Base-by-base conservation (phyloP, 2,797 vertebrate species). In the Staurois parvus region DNA sequence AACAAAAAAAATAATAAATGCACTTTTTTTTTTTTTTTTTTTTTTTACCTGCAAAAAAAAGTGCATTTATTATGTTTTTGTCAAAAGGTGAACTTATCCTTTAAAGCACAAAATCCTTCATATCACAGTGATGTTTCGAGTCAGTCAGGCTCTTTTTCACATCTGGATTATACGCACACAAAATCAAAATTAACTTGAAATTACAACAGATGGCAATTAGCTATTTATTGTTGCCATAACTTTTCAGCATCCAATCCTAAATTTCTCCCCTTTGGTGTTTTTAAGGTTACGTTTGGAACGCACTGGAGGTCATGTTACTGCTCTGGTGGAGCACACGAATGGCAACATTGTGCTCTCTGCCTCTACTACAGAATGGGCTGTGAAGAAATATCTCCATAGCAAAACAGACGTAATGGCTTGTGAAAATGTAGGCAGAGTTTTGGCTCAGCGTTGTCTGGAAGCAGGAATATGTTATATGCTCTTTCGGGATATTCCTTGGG, bases 341-440 rank as follows among this genome's bases (percentile, higher is more conserved):
- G 92, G 93, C 77, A 95, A 94, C 9, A 90, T 97, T 0, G 96
- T 99, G 78, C 88, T 99, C 8, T 95, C 95, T 1, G 98, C 97
- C 68, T 97, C 97, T 0, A 99, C 97, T 5, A 94, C 89, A 15
- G 98, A 99, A 88, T 99, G 98, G 98, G 96, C 96, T 0, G 72
- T 99, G 89, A 99, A 97, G 85, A 95, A 89, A 87, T 93, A 98
- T 88, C 93, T 99, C 19, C 88, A 92, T 21, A 96, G 95, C 69
- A 97, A 97, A 0, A 91, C 30, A 40, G 95, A 94, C 0, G 96
- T 96, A 59, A 89, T 94, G 0, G 97, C 98, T 0, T 96, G 96
- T 88, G 96, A 94, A 85, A 97, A 95, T 2, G 90, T 99, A 2
- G 98, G 97, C 0, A 95, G 95, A 0, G 96, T 99, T 32, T 90